A percentile compares a stretch with the other conserved stretches of the same genome.
phyloP scores from a whole-genome alignment of 2,797 vertebrate genomes.

The Kryptopterus vitreolus region DNA sequence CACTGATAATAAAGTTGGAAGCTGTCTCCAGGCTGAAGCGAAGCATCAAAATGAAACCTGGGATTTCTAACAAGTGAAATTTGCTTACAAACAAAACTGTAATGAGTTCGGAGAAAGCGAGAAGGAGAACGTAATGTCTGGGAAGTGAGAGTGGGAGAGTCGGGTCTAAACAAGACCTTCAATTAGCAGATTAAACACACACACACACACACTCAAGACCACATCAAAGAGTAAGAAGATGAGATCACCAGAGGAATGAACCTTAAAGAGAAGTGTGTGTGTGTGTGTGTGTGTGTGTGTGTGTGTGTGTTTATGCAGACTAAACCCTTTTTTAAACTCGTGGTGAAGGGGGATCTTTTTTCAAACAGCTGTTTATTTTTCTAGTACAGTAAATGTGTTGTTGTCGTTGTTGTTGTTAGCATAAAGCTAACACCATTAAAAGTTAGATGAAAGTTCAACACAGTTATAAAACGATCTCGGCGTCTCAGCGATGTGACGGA shows the following conservation, averaged over 20 bases:
- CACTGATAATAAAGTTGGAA: background rate
- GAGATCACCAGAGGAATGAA: background rate
- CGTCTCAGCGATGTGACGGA: background rate
- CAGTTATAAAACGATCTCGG: background rate
- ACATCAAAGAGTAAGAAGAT: slow-evolving; percentile 20
- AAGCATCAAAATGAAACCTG: background rate
- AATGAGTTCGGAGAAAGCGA: background rate
- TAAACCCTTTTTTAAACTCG: background rate
- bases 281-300: background rate
- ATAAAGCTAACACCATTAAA: background rate
- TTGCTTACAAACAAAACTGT: slow-evolving; percentile 18
- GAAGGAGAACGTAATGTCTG: slow-evolving; percentile 23
- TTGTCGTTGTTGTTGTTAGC: background rate
- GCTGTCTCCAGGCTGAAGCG: background rate
- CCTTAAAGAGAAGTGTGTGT: background rate
- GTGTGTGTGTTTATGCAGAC: background rate
- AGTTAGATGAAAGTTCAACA: background rate
- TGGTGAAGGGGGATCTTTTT: background rate
- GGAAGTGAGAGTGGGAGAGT: slow-evolving; percentile 4
- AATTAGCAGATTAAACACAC: slow-evolving; percentile 26
- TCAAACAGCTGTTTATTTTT: background rate
- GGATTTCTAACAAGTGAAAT: background rate
- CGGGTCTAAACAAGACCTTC: background rate
- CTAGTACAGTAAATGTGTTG: background rate
- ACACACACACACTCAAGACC: slow-evolving; percentile 7